These are phyloP conservation scores for Autographa gamma DNA, from an alignment of 2,888 invertebrate genomes.

Conservation along the genomic window DNA sequence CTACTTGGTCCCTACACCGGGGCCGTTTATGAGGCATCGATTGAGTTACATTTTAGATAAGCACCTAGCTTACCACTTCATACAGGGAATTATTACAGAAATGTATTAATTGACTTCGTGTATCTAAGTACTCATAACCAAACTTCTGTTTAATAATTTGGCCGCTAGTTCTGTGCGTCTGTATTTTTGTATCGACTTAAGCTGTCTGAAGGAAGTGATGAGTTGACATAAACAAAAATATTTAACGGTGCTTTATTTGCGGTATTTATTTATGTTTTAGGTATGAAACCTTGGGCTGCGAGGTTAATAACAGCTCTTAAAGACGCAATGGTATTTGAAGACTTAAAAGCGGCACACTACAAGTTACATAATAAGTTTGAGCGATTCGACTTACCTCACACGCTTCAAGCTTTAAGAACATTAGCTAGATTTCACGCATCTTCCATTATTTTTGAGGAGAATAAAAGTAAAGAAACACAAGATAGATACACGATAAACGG, in stretches of 20 bases:
- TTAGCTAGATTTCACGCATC: conserved; percentile 86
- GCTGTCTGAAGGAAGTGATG: too few species aligned
- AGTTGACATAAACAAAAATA: not conserved
- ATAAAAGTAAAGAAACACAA: conserved; percentile 69
- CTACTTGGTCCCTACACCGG: too few species aligned
- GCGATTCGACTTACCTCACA: conserved; percentile 83
- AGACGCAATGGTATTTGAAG: conserved; percentile 81
- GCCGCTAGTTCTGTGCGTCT: too few species aligned
- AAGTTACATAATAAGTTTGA: conserved; percentile 73
- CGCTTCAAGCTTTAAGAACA: conserved; percentile 79
- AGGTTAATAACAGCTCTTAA: conserved; percentile 68
- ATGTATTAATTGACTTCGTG: too few species aligned
- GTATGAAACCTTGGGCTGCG: conserved; percentile 76
- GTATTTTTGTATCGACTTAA: too few species aligned
- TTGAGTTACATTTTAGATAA: not conserved
- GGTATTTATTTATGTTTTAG: conserved; percentile 68
- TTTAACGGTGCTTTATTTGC: not conserved
- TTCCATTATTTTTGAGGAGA: conserved; percentile 86
- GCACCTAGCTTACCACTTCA: not conserved
- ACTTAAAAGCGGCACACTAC: conserved; percentile 75
- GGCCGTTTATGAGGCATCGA: too few species aligned
- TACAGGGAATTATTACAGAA: too few species aligned
- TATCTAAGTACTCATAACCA: too few species aligned
- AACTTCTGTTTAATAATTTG: too few species aligned
- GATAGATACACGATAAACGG: conserved; percentile 70